Evolutionary conservation across 2,113 vertebrate genomes (phyloP).

Genomic region (Bagarius yarrelli): DNA sequence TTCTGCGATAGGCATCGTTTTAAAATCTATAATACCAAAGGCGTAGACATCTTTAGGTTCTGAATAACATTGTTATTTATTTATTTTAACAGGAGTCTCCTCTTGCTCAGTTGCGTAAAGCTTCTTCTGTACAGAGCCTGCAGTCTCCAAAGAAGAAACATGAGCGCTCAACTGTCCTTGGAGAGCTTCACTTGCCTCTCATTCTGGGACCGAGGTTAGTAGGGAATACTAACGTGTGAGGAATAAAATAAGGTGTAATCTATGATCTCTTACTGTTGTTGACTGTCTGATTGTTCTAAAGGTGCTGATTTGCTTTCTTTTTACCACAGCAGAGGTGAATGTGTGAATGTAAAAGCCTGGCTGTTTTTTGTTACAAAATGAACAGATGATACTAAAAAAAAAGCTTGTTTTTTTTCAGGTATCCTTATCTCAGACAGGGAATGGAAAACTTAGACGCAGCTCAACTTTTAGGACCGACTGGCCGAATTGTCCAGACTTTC

Average conservation of each 20-base stretch:
- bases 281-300: neutral
- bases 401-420: constrained; percentile 35
- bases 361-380: neutral
- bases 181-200: constrained; percentile 63
- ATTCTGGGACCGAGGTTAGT: constrained; percentile 74
- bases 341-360: neutral
- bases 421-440: constrained; percentile 71
- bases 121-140: constrained; percentile 83
- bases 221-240: neutral
- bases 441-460: constrained; percentile 78
- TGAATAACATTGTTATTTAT: constrained; percentile 41
- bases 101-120: constrained; percentile 81
- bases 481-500: constrained; percentile 80
- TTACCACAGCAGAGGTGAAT: neutral
- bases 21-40: neutral
- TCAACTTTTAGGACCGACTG: constrained; percentile 69
- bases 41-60: neutral
- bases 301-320: too few relatives aligned
- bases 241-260: neutral
- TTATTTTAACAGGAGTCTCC: constrained; percentile 82
- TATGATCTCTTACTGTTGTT: neutral
- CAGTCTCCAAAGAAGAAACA: constrained; percentile 74
- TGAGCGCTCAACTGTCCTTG: constrained; percentile 77
- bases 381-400: neutral
- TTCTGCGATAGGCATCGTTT: too few relatives aligned